Evolutionary conservation across 2,113 vertebrate genomes (phyloP).

Genomic region (Psilopogon haemacephalus): DNA sequence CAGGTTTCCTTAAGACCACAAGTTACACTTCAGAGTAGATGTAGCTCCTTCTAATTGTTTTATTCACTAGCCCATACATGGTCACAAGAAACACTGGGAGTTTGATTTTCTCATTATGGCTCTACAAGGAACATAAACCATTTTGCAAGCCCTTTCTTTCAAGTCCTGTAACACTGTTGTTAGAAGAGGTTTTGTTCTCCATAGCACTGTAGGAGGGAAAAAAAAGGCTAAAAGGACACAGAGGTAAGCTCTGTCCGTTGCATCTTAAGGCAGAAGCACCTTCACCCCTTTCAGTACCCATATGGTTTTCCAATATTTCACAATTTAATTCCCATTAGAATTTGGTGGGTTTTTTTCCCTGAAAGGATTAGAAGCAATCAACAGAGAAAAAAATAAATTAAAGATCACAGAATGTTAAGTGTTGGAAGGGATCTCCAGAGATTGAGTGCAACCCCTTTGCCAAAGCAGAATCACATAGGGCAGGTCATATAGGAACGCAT

Average conservation of each 20-base stretch:
- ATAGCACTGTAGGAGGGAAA: accelerated
- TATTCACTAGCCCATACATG: no score
- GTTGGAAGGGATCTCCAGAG: no score
- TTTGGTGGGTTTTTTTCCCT: accelerated
- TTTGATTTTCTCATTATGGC: not conserved
- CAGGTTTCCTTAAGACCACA: not conserved
- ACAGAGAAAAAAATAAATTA: not conserved
- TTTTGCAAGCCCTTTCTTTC: not conserved
- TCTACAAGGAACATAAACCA: not conserved
- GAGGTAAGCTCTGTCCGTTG: not conserved
- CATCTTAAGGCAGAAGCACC: not conserved
- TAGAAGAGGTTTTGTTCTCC: not conserved
- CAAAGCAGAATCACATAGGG: no score
- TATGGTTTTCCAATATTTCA: not conserved
- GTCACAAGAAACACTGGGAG: not conserved
- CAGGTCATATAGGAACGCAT: no score
- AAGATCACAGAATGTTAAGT: no score
- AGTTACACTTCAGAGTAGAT: not conserved
- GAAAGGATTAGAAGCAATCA: not conserved
- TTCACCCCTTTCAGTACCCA: not conserved
- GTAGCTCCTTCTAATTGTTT: not conserved
- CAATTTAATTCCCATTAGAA: not conserved
- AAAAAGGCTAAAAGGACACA: not conserved
- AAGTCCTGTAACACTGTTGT: no score
- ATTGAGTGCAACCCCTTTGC: no score